A percentile compares a stretch with the other conserved stretches of the same genome.
These are phyloP conservation scores for Romanogobio albipinnatus DNA, from an alignment of 2,113 vertebrate species.

Conservation along the genomic window DNA sequence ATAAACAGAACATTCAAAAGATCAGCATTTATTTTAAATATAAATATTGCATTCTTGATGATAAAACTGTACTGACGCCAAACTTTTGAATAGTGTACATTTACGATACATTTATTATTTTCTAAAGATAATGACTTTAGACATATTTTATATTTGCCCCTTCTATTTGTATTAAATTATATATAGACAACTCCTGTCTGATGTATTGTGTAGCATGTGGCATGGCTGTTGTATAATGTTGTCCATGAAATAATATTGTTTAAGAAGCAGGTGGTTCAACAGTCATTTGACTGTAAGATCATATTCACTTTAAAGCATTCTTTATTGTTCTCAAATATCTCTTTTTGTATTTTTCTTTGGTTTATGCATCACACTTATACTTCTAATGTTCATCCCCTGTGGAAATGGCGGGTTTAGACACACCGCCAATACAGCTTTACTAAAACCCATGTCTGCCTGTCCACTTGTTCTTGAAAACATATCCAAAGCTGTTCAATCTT, in stretches of 20 bases:
- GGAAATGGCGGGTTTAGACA: not conserved
- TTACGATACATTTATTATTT: not conserved
- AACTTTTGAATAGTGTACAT: not conserved
- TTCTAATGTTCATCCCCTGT: conserved; percentile 19
- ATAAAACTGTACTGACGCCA: not conserved
- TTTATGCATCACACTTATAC: not conserved
- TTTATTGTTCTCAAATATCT: not conserved
- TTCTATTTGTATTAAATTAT: no score
- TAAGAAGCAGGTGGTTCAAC: not conserved
- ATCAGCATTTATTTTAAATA: not conserved
- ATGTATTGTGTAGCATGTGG: no score
- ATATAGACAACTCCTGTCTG: not conserved
- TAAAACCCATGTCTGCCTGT: conserved; percentile 36
- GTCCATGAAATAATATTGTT: not conserved
- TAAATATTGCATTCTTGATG: not conserved
- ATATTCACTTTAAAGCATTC: not conserved
- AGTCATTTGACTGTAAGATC: not conserved
- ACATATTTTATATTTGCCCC: not conserved
- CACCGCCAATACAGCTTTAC: not conserved
- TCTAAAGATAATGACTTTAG: not conserved
- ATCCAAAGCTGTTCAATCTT: conserved; percentile 13
- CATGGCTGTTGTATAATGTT: not conserved
- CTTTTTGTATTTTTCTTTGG: not conserved
- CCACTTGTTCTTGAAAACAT: conserved; percentile 36
- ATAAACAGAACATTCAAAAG: not conserved